phyloP scores from a whole-genome alignment of 2,888 invertebrate genomes.

The Polymixis flavicincta region DNA sequence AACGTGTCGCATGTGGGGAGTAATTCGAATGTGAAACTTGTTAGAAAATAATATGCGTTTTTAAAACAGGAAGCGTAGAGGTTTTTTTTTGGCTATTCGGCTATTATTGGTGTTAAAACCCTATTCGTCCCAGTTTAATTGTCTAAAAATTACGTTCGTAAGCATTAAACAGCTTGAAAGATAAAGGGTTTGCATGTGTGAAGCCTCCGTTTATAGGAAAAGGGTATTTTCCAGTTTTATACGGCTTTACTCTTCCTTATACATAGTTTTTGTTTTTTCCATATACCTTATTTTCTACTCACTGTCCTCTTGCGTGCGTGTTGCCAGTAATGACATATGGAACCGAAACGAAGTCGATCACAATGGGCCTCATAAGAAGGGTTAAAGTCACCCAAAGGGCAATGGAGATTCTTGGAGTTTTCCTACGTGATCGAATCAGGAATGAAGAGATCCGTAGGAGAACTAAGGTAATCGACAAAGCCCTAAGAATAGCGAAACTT shows the following conservation, averaged over 20 bases:
- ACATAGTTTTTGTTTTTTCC: not conserved
- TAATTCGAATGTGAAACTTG: conserved; percentile 42
- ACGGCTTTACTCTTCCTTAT: not conserved
- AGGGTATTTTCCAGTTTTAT: not conserved
- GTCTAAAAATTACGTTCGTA: not conserved
- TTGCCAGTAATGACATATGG: no score
- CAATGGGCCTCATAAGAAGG: no score
- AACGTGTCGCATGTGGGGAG: conserved; percentile 25
- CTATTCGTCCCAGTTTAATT: not conserved
- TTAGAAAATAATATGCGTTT: conserved; percentile 1
- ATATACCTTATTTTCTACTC: not conserved
- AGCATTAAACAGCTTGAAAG: not conserved
- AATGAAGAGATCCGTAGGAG: no score
- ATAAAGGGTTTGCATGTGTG: not conserved
- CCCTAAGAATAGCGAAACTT: no score
- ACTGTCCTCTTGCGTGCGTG: no score
- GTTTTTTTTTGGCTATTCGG: not conserved
- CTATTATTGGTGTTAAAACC: not conserved
- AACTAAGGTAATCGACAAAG: no score
- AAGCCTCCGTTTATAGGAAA: not conserved
- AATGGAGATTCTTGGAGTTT: no score
- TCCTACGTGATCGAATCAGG: no score
- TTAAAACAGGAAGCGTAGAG: not conserved
- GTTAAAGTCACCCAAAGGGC: no score
- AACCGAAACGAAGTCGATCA: no score